phyloP scores from a whole-genome alignment of 2,888 invertebrate genomes.

The Calameuta idolon region DNA sequence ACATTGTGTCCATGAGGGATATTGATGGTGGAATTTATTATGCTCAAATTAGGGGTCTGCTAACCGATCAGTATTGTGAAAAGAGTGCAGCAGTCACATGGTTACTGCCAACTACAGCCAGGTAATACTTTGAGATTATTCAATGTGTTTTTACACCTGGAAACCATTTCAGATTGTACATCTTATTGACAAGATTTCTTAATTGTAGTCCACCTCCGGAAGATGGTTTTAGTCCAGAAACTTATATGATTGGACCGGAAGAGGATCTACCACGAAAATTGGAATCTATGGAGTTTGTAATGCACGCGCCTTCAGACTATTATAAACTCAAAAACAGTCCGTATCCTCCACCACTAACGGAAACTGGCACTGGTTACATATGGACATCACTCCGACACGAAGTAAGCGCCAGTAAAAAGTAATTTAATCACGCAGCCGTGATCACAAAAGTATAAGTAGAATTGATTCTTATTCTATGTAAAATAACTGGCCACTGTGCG shows the following conservation, averaged over 20 bases:
- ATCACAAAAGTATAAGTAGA: too few species aligned
- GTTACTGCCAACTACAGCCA: constrained; percentile 87
- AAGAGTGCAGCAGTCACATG: constrained; percentile 94
- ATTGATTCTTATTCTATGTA: too few species aligned
- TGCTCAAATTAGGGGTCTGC: constrained; percentile 88
- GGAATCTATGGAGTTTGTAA: constrained; percentile 90
- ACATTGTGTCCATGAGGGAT: constrained; percentile 89
- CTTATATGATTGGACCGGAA: constrained; percentile 91
- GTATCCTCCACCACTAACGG: constrained; percentile 73
- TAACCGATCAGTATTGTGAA: constrained; percentile 93
- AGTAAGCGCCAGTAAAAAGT: constrained; percentile 44
- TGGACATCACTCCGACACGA: constrained; percentile 63
- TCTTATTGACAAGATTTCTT: constrained; percentile 10
- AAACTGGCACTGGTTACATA: constrained; percentile 57
- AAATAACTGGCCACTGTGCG: too few species aligned
- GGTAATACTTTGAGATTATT: constrained; percentile 39
- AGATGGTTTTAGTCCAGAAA: constrained; percentile 86
- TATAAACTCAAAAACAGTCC: constrained; percentile 82
- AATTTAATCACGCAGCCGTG: constrained; percentile 5
- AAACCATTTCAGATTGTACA: neutral
- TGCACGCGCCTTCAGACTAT: constrained; percentile 94
- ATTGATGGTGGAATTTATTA: constrained; percentile 83
- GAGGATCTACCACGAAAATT: constrained; percentile 89
- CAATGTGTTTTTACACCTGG: neutral
- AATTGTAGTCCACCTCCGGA: constrained; percentile 76